Percentiles rank a stretch among this genome's conserved stretches.
phyloP scores from a whole-genome alignment of 2,797 vertebrate genomes.

The Brachymystax lenok region DNA sequence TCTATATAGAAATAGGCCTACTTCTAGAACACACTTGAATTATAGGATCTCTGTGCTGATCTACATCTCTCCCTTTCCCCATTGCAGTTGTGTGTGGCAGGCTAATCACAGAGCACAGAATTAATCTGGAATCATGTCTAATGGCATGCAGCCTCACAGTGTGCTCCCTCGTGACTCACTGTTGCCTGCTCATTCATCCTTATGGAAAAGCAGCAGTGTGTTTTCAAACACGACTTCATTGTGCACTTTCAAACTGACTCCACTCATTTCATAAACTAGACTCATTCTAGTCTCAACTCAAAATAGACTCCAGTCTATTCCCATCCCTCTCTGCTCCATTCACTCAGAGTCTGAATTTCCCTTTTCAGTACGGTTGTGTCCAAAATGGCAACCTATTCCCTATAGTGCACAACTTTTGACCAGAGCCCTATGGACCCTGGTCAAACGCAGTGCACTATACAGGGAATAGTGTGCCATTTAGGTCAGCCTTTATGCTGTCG shows the following conservation, averaged over 20 bases:
- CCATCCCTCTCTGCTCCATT: too few relatives aligned
- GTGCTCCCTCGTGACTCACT: conserved; percentile 55
- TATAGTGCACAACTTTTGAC: too few relatives aligned
- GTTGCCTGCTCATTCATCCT: conserved; percentile 54
- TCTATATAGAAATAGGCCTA: neutral
- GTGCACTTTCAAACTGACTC: conserved; percentile 27
- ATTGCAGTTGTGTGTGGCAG: conserved; percentile 19
- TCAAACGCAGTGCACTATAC: neutral
- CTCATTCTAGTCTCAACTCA: neutral
- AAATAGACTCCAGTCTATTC: conserved; percentile 4
- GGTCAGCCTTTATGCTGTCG: neutral
- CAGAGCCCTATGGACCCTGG: neutral
- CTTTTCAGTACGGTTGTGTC: neutral
- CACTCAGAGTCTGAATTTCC: neutral
- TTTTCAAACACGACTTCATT: conserved; percentile 50
- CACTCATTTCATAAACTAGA: conserved; percentile 24
- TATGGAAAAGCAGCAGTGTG: conserved; percentile 22
- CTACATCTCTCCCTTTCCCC: conserved; percentile 9
- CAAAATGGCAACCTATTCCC: neutral
- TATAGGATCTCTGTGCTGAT: neutral
- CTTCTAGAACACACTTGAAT: neutral
- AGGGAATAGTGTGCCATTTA: neutral
- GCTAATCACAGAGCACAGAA: conserved; percentile 13
- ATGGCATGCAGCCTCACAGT: conserved; percentile 45
- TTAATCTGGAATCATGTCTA: conserved; percentile 54